Evolutionary conservation across 2,888 invertebrate species (phyloP).

Genomic region (Salpingus planirostris): DNA sequence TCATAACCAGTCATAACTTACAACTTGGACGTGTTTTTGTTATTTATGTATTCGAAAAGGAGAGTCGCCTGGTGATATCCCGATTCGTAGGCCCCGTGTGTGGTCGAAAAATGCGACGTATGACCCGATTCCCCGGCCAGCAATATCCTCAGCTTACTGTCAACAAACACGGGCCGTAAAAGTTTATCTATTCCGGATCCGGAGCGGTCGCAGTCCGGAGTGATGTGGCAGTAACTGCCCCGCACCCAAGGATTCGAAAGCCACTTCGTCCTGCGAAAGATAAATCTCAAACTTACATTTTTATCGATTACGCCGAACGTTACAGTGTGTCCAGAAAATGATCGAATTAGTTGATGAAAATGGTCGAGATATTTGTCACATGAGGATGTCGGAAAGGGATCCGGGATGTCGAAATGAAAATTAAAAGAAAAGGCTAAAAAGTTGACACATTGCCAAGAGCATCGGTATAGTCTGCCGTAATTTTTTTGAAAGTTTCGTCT

Average conservation of each 20-base stretch:
- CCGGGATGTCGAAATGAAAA: too few relatives aligned
- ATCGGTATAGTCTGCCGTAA: too few relatives aligned
- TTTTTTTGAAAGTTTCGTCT: too few relatives aligned
- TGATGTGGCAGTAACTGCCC: conserved; percentile 53
- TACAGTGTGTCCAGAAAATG: too few relatives aligned
- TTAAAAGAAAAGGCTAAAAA: too few relatives aligned
- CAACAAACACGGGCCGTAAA: conserved; percentile 39
- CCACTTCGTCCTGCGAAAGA: conserved; percentile 46
- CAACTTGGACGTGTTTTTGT: conserved; percentile 7
- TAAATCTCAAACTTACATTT: neutral
- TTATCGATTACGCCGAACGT: too few relatives aligned
- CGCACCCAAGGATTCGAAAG: conserved; percentile 45
- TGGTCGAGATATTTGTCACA: neutral
- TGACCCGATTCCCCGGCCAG: conserved; percentile 57
- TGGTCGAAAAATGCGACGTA: conserved; percentile 51
- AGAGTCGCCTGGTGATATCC: conserved; percentile 47
- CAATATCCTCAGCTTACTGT: conserved; percentile 43
- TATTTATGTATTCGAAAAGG: conserved; percentile 27
- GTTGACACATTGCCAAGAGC: too few relatives aligned
- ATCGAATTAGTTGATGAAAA: neutral
- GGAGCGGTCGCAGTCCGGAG: conserved; percentile 43
- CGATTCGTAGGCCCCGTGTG: conserved; percentile 57
- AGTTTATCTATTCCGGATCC: conserved; percentile 38
- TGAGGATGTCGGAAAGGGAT: too few relatives aligned
- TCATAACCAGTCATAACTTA: conserved; percentile 3